Base-by-base conservation (phyloP, 2,888 invertebrate genomes). In the Synergus laeviventris region DNA sequence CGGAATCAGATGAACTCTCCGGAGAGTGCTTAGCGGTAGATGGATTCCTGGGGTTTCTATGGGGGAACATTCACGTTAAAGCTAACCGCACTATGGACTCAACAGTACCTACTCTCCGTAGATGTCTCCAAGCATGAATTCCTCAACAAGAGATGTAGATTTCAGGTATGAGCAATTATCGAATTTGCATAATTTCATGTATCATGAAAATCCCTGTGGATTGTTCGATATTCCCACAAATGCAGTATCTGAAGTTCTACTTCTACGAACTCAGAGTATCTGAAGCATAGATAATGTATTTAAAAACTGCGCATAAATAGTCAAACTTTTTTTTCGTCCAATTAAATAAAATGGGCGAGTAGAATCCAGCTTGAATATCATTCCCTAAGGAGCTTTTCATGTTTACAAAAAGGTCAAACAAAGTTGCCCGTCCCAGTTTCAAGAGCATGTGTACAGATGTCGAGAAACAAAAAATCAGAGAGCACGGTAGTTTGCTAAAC, bases 1-100 rank as follows among this genome's bases (percentile, higher is more conserved):
- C n/a, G 70, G 70, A 70, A 70, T 70, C 70, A 70, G 45, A 66
- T 66, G 21, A 45, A 66, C 24, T 66, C 66, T 24, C 36, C 2
- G 16, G 61, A 36, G 61, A 61, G 61, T 36, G 16, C 61, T 66
- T 66, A 66, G 39, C 66, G 42, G 16, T 45, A 45, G 66, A 66
- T 66, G 45, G 45, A 70, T 49, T 70, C 70, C 49, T 11, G 42
- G 45, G 66, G 31, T n/a, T 45, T 49, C 45, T 31, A 49, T 49
- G 49, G 70, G 31, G 45, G 45, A 16, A 45, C 42, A 21, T 39
- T 14, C 64, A 42, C 24, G 18, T 14, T 42, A 66, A 66, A 24
- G 45, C 24, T 39, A 16, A 66, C 66, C 45, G 18, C 64, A 66
- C 24, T 54, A 54, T 54, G 54, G 54, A 9, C 18, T 9, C 45